Conservation (phyloP, 2,113 vertebrate species). For the Rhineura floridana region DNA sequence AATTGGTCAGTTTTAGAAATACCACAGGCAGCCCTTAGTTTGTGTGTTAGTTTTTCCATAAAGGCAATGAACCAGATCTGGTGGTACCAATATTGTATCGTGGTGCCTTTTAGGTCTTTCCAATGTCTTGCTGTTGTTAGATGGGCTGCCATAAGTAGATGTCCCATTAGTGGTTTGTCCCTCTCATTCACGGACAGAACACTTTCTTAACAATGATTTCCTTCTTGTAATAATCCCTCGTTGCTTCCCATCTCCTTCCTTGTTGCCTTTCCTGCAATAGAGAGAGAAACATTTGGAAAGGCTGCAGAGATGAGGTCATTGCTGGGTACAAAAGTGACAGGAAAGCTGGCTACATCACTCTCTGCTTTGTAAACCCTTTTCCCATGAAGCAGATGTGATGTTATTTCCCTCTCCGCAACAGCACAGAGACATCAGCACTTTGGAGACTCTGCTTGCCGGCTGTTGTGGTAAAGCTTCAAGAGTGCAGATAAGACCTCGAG, state of each 20-base stretch:
- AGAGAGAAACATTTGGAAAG: constrained; percentile 66
- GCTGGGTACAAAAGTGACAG: constrained; percentile 48
- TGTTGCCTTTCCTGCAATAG: constrained; percentile 50
- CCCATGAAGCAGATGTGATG: constrained; percentile 49
- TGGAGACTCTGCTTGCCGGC: constrained; percentile 39
- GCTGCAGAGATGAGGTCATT: constrained; percentile 66
- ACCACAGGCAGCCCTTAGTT: too few species aligned
- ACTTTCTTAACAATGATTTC: constrained; percentile 64
- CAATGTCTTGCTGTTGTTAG: too few species aligned
- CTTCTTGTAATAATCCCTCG: constrained; percentile 57
- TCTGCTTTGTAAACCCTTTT: constrained; percentile 22
- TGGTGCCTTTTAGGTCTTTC: too few species aligned
- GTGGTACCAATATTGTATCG: too few species aligned
- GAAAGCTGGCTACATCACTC: constrained; percentile 26
- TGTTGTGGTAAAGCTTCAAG: constrained; percentile 46
- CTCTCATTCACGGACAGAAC: too few species aligned
- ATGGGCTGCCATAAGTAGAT: too few species aligned
- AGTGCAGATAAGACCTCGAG: constrained; percentile 63
- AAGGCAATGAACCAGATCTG: too few species aligned
- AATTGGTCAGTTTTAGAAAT: too few species aligned
- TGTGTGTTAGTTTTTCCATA: too few species aligned
- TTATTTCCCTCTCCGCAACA: constrained; percentile 42
- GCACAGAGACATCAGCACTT: constrained; percentile 57
- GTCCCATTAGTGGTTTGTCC: too few species aligned
- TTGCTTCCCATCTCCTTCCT: constrained; percentile 47